Conservation (phyloP, 2,797 vertebrate genomes). For the Platalea minor region DNA sequence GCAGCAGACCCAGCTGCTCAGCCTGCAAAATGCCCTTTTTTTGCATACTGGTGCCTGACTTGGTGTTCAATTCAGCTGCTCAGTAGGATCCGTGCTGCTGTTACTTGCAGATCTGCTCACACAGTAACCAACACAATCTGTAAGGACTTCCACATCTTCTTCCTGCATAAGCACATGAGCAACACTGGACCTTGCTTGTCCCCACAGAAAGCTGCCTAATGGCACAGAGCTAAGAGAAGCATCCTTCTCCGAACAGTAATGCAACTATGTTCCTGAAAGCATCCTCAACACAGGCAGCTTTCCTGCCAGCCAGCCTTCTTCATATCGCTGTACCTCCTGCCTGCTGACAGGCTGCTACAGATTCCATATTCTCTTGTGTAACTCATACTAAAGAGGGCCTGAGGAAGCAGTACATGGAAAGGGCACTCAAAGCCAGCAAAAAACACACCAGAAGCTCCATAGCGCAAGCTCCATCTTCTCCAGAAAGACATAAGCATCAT, state of each 20-base stretch:
- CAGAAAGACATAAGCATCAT: background rate
- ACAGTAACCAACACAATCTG: background rate
- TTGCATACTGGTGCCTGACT: background rate
- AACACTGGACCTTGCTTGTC: background rate
- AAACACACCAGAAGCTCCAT: background rate
- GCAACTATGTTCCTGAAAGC: background rate
- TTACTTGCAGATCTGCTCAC: background rate
- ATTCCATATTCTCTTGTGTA: background rate
- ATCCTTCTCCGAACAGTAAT: background rate
- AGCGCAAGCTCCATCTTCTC: background rate
- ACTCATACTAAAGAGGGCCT: background rate
- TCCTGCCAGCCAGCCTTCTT: background rate
- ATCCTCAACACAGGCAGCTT: background rate
- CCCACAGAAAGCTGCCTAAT: background rate
- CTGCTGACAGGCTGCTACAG: background rate
- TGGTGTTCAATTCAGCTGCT: background rate
- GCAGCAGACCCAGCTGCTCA: background rate
- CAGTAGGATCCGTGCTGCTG: background rate
- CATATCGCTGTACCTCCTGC: background rate
- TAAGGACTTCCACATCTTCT: background rate
- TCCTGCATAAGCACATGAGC: background rate
- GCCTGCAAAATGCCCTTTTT: background rate
- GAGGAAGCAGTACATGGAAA: background rate
- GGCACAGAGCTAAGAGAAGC: background rate
- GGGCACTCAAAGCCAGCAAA: background rate